Base-by-base conservation (phyloP, 2,113 vertebrate genomes). In the Ictidomys tridecemlineatus region DNA sequence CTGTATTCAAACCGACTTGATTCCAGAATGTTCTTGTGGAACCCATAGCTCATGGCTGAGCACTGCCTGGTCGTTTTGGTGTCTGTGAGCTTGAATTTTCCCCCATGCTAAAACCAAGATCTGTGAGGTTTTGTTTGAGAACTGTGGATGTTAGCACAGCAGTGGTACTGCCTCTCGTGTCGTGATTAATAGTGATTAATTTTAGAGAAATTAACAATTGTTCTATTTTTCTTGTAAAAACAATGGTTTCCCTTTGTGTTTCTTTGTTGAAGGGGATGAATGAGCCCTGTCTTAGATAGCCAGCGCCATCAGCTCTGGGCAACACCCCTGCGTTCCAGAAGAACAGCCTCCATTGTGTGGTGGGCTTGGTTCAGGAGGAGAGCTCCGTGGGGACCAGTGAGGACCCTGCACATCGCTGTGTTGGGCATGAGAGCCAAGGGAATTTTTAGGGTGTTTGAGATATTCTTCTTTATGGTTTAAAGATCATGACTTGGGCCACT, bases 11-110 rank as follows among this genome's bases (percentile, higher is more conserved):
- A 32, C 28, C n/a, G 74, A 32, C 42, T 63, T 18, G 51, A 8
- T 63, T 85, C 58, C 48, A 34, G 34, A 56, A 53, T 74, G 39
- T 56, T 51, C 78, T 61, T 63, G 4, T 1, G 1, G 8, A 37
- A 2, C 53, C 79, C 12, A 4, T 0, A 7, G 51, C 56, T 56
- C 18, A 0, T 1, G 1, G 72, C 8, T 42, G 14, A 42, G 69
- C 56, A 18, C 4, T 18, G 37, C 88, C 24, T 5, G 17, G 4
- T 42, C 30, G 12, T 34, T 39, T 37, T 22, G n/a, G 2, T 30
- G 5, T 37, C 42, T 6, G 22, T 45, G n/a, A 37, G 65, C 79
- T 37, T 24, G 89, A 13, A 1, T 48, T 17, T n/a, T 14, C 76
- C 20, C 9, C 20, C 8, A 3, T 61, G 76, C 85, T 72, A 37